Base-by-base conservation (phyloP, 1,140 invertebrate genomes). In the Trichonephila clavata region DNA sequence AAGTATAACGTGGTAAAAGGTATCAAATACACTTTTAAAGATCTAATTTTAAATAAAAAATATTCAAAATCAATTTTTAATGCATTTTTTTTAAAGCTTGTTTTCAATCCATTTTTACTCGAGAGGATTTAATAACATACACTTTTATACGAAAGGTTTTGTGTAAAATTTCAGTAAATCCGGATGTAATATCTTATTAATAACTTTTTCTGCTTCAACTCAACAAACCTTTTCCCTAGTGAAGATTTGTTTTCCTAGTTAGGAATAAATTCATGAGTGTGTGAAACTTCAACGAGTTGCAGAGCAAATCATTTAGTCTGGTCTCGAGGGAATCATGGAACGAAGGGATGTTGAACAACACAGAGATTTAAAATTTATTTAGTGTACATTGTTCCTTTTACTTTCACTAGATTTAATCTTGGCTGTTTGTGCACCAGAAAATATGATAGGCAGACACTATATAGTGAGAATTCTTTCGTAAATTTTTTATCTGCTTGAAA, bases 311-410 rank as follows among this genome's bases (percentile, higher is more conserved):
- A 90, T 90, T 90, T 90, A 90, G 68, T 18, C 14, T n/a, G 6
- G 18, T 20, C 50, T 61, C 50, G n/a, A 14, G 50, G 71, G 89
- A 16, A 80, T 80, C n/a, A 7, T 57, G 24, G 14, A 68, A 80
- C 65, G n/a, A 27, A 81, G 10, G 43, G 57, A n/a, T 39, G 7
- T 60, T 21, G n/a, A 60, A 24, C n/a, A 32, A 61, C 43, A 16
- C 0, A 80, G 60, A 14, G 89, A 90, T 90, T 90, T 81, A 90
- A 90, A 90, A 90, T 90, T 90, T 90, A 90, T 90, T 90, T 90
- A 81, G 68, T 60, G 57, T 39, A 60, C 39, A 60, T 60, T 57
- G 24, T 43, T 61, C 4, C 24, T 90, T 90, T 90, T 77, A 81
- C 50, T 90, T 90, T 80, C 24, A 10, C 21, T 18, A 39, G 71